Conservation (phyloP, 2,888 invertebrate species). For the Dolomedes plantarius region DNA sequence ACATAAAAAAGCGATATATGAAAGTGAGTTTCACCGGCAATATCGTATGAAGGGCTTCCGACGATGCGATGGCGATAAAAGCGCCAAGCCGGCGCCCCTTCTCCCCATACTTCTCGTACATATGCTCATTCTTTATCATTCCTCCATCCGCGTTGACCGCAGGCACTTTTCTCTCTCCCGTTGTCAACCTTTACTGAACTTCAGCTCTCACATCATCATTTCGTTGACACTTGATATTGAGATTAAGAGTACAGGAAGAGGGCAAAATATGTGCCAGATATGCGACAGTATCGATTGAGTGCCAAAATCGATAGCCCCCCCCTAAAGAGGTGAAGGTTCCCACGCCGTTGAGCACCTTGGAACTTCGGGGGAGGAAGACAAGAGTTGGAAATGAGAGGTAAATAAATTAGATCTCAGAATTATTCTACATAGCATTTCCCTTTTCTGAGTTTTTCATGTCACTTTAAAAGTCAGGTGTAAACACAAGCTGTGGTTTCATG, state of each 20-base stretch:
- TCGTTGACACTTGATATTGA: slow-evolving; percentile 45
- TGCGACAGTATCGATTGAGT: slow-evolving; percentile 32
- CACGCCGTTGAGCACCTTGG: slow-evolving; percentile 35
- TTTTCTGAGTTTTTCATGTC: too few species aligned
- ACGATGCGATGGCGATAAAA: background rate
- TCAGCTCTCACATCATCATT: slow-evolving; percentile 22
- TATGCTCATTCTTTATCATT: slow-evolving; percentile 22
- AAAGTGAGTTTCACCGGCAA: too few species aligned
- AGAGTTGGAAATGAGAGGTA: slow-evolving; percentile 55
- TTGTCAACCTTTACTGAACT: slow-evolving; percentile 19
- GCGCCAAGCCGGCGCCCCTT: background rate
- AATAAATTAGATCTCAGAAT: too few species aligned
- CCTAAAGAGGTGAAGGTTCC: slow-evolving; percentile 9
- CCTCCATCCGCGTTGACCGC: slow-evolving; percentile 34
- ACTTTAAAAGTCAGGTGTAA: too few species aligned
- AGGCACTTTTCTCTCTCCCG: slow-evolving; percentile 28
- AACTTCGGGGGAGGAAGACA: slow-evolving; percentile 26
- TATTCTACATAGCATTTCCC: too few species aligned
- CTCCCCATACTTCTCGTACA: background rate
- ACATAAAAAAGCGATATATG: too few species aligned
- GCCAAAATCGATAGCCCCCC: slow-evolving; percentile 37
- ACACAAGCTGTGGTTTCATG: too few species aligned
- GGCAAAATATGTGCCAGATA: slow-evolving; percentile 39
- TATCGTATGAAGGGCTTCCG: too few species aligned
- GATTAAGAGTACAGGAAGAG: background rate